Percentiles rank a stretch among this genome's conserved stretches.
phyloP scores from a whole-genome alignment of 2,888 invertebrate species.

The Conistra vaccinii region DNA sequence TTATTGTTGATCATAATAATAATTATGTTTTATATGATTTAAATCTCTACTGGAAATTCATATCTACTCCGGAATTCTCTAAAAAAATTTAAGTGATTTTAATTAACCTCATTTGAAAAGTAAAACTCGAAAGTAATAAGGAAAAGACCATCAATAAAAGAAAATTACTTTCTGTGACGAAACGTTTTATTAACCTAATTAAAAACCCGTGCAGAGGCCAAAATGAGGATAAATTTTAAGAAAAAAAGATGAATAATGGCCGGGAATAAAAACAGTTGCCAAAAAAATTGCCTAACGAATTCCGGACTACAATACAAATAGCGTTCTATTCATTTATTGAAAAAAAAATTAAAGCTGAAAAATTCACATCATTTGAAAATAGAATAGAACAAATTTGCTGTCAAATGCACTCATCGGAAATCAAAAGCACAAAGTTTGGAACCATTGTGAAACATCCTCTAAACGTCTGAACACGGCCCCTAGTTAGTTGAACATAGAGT shows the following conservation, averaged over 20 bases:
- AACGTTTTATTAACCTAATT: slow-evolving; percentile 60
- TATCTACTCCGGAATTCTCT: slow-evolving; percentile 2
- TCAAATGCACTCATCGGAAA: not conserved
- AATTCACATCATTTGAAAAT: slow-evolving; percentile 11
- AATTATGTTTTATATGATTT: not conserved
- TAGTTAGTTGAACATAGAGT: slow-evolving; percentile 71
- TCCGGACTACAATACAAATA: slow-evolving; percentile 31
- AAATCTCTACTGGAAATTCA: slow-evolving; percentile 11
- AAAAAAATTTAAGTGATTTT: slow-evolving; percentile 23
- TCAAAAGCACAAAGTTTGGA: slow-evolving; percentile 30
- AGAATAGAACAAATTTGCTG: slow-evolving; percentile 6
- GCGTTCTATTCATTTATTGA: slow-evolving; percentile 23
- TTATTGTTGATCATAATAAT: not conserved
- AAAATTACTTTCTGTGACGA: slow-evolving; percentile 53
- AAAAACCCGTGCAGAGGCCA: slow-evolving; percentile 37
- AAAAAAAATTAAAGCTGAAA: slow-evolving; percentile 13
- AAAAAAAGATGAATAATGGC: slow-evolving; percentile 26
- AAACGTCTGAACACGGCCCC: slow-evolving; percentile 67
- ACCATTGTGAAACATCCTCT: slow-evolving; percentile 56
- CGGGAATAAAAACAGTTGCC: slow-evolving; percentile 20
- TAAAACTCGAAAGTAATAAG: slow-evolving; percentile 44
- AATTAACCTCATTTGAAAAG: slow-evolving; percentile 49
- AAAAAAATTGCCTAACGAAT: slow-evolving; percentile 29
- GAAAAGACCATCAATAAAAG: slow-evolving; percentile 53
- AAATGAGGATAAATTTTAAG: slow-evolving; percentile 24